A percentile compares a stretch with the other conserved stretches of the same genome.
phyloP scores from a whole-genome alignment of 2,888 invertebrate genomes.

The Drosophila prostipennis region DNA sequence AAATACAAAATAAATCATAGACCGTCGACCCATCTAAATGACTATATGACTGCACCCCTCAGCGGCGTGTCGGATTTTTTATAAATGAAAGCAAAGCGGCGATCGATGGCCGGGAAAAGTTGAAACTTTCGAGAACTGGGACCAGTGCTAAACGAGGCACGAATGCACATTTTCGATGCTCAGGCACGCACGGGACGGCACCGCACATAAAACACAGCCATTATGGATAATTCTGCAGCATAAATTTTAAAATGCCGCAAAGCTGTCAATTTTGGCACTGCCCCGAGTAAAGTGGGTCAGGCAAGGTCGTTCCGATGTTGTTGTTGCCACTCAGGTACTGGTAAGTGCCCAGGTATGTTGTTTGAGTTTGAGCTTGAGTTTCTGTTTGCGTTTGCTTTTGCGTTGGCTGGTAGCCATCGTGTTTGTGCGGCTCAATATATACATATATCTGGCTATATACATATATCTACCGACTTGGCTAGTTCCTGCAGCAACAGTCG shows the following conservation, averaged over 20 bases:
- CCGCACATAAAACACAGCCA: conserved; percentile 46
- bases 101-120: conserved; percentile 21
- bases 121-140: conserved; percentile 12
- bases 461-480: conserved; percentile 17
- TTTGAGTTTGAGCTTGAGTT: conserved; percentile 19
- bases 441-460: background rate
- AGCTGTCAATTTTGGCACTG: conserved; percentile 75
- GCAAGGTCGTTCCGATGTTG: conserved; percentile 79
- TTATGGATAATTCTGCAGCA: conserved; percentile 55
- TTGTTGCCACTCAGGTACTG: conserved; percentile 45
- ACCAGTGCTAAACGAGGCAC: conserved; percentile 14
- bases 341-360: conserved; percentile 30
- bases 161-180: conserved; percentile 31
- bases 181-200: conserved; percentile 60
- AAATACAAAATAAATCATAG: conserved; percentile 51
- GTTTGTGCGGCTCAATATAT: conserved; percentile 21
- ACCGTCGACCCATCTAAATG: conserved; percentile 23
- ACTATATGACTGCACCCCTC: conserved; percentile 42
- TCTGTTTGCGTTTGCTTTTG: conserved; percentile 31
- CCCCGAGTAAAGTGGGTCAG: conserved; percentile 80
- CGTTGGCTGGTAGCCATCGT: conserved; percentile 38
- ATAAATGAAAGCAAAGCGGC: conserved; percentile 51
- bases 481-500: conserved; percentile 35
- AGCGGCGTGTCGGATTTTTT: conserved; percentile 60
- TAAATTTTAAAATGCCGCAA: conserved; percentile 73